Evolutionary conservation across 2,888 invertebrate species (phyloP).

Genomic region (Deilephila porcellus): DNA sequence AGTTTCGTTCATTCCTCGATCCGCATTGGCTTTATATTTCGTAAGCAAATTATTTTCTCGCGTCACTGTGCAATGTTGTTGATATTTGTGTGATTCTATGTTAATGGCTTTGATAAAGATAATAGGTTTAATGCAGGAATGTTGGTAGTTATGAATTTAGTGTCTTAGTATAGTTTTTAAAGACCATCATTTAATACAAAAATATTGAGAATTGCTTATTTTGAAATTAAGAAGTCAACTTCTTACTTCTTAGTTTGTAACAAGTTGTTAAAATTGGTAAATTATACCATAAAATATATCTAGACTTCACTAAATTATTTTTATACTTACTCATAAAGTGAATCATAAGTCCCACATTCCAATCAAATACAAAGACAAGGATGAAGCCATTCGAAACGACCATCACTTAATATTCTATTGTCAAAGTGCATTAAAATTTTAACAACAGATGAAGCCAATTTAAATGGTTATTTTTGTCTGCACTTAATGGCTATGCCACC

Average conservation of each 20-base stretch:
- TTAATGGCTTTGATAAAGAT: constrained; percentile 12
- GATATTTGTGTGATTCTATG: constrained; percentile 26
- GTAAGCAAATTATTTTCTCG: constrained; percentile 39
- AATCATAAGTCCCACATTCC: neutral
- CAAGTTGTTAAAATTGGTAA: no score
- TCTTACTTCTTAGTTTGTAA: no score
- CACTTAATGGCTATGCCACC: neutral
- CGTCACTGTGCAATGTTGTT: constrained; percentile 33
- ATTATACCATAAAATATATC: no score
- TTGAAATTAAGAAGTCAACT: no score
- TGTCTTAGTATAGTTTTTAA: neutral
- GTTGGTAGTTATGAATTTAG: neutral
- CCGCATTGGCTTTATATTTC: constrained; percentile 48
- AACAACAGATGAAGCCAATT: neutral
- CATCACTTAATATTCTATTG: neutral
- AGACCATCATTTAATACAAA: no score
- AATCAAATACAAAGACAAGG: neutral
- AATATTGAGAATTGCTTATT: no score
- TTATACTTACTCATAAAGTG: neutral
- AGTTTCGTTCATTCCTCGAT: constrained; percentile 52
- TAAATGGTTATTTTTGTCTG: neutral
- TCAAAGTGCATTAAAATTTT: neutral
- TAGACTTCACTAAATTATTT: neutral
- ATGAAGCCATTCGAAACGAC: neutral
- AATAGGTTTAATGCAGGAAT: neutral